These are phyloP conservation scores for Drosophila tani DNA, from an alignment of 1,140 invertebrate species.

Conservation along the genomic window DNA sequence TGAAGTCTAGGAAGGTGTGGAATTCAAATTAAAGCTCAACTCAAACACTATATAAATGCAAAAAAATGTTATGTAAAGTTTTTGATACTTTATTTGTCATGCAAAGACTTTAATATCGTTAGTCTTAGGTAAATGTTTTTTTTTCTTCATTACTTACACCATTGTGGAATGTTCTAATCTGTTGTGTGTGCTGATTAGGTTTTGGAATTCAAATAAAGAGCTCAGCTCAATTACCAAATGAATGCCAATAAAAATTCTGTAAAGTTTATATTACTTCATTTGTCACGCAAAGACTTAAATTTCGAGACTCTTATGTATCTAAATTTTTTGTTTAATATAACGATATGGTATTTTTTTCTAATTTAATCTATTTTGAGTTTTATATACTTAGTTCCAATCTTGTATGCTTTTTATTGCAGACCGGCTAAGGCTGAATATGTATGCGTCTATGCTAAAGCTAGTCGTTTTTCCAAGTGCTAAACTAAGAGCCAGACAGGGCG, in stretches of 20 bases:
- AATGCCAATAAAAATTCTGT: neutral
- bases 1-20: too few species aligned
- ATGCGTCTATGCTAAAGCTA: too few species aligned
- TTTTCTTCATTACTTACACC: too few species aligned
- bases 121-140: too few species aligned
- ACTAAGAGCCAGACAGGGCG: conserved; percentile 49
- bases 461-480: conserved; percentile 4
- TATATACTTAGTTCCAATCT: neutral
- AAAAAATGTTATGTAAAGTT: neutral
- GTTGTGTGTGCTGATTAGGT: too few species aligned
- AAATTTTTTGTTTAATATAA: neutral
- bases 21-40: too few species aligned
- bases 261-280: too few species aligned
- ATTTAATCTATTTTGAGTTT: neutral
- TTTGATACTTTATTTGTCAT: neutral
- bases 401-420: too few species aligned
- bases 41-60: neutral
- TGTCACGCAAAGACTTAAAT: neutral
- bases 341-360: neutral
- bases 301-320: too few species aligned
- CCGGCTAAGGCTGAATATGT: neutral
- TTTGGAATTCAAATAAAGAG: too few species aligned
- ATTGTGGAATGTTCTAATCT: too few species aligned
- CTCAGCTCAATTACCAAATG: neutral
- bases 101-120: neutral